Evolutionary conservation across 1,140 invertebrate genomes (phyloP).

Genomic region (Drosophila erecta): DNA sequence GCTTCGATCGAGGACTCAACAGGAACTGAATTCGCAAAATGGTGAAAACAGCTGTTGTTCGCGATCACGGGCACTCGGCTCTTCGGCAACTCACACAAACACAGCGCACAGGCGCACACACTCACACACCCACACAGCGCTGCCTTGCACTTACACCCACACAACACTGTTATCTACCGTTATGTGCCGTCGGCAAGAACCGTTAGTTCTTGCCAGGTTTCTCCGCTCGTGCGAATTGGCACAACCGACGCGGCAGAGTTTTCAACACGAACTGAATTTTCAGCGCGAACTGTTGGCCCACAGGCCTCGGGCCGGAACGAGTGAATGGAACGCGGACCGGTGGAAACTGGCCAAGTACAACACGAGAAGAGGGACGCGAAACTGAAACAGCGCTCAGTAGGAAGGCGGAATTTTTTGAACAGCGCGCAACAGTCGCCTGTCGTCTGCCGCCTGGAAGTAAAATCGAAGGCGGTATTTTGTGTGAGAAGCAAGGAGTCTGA

Average conservation of each 20-base stretch:
- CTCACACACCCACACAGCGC: not conserved
- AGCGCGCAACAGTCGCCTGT: slow-evolving; percentile 26
- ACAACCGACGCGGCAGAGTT: slow-evolving; percentile 73
- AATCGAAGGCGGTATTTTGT: slow-evolving; percentile 64
- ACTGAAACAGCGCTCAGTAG: slow-evolving; percentile 12
- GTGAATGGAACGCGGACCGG: slow-evolving; percentile 31
- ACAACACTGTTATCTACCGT: slow-evolving; percentile 53
- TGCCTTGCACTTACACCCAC: slow-evolving; percentile 2
- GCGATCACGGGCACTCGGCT: slow-evolving; percentile 51
- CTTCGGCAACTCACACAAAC: slow-evolving; percentile 29
- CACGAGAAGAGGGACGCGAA: slow-evolving; percentile 8
- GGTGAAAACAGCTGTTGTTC: slow-evolving; percentile 27
- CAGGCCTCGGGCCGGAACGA: slow-evolving; percentile 6
- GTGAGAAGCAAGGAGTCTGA: slow-evolving; percentile 6
- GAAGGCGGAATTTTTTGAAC: slow-evolving; percentile 21
- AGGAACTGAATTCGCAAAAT: slow-evolving; percentile 49
- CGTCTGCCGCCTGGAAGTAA: not conserved
- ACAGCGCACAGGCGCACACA: not conserved
- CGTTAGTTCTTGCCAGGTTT: slow-evolving; percentile 7
- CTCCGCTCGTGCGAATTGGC: slow-evolving; percentile 41
- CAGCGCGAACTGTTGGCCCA: slow-evolving; percentile 39
- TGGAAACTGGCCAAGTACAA: slow-evolving; percentile 15
- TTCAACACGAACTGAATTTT: slow-evolving; percentile 70
- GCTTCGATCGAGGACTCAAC: slow-evolving; percentile 41
- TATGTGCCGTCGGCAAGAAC: slow-evolving; percentile 54